phyloP scores from a whole-genome alignment of 2,113 vertebrate species.

The Lampris incognitus region DNA sequence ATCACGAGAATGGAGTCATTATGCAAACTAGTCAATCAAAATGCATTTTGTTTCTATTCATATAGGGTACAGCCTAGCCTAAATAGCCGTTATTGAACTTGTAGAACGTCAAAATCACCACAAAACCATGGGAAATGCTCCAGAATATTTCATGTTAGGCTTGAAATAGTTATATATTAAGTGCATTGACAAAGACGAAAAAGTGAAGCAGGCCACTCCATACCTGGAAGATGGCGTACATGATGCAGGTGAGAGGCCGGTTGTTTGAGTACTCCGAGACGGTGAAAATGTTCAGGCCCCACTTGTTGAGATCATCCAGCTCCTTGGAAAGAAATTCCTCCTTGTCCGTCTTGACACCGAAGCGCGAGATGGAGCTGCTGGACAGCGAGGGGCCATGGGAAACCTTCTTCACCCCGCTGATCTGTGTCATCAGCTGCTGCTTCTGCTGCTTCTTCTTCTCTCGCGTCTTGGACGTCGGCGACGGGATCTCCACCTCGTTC shows the following conservation, averaged over 20 bases:
- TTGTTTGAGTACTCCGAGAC: constrained; percentile 94
- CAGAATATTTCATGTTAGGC: not conserved
- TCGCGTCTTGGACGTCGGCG: constrained; percentile 93
- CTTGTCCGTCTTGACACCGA: constrained; percentile 95
- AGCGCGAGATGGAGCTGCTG: constrained; percentile 93
- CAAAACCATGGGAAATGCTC: too few relatives aligned
- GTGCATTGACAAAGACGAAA: not conserved
- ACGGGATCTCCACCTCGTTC: constrained; percentile 98
- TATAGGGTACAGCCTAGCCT: too few relatives aligned
- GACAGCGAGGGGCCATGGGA: constrained; percentile 94
- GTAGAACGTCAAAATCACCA: too few relatives aligned
- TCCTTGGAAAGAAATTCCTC: constrained; percentile 97
- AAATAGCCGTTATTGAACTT: too few relatives aligned
- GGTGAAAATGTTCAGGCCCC: constrained; percentile 98
- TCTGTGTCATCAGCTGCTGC: constrained; percentile 98
- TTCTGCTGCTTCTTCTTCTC: constrained; percentile 94
- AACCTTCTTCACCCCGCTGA: constrained; percentile 96
- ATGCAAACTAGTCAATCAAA: not conserved
- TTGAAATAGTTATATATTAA: not conserved
- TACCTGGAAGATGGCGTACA: constrained; percentile 99
- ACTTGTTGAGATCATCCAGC: constrained; percentile 97
- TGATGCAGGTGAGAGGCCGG: constrained; percentile 96
- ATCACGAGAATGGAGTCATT: not conserved
- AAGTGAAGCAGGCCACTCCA: accelerated
- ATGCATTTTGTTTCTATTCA: too few relatives aligned